Evolutionary conservation across 2,113 vertebrate species (phyloP).

Genomic region (Bolborhynchus lineola): DNA sequence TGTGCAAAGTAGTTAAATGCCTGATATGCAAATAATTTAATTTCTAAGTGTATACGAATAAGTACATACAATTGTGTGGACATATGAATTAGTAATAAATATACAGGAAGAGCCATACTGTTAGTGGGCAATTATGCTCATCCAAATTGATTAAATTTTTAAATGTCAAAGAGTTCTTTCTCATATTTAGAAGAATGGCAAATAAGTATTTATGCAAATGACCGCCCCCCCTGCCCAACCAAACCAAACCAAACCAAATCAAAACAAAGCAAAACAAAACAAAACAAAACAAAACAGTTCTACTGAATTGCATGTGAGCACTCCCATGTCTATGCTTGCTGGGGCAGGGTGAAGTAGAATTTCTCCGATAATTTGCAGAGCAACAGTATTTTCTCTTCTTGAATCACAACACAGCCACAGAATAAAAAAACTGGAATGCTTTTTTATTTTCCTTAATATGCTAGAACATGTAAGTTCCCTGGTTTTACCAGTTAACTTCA

Average conservation of each 20-base stretch:
- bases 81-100: not conserved
- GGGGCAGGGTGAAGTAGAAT: not conserved
- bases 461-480: not conserved
- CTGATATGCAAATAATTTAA: not conserved
- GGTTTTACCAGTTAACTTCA: not conserved
- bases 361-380: not conserved
- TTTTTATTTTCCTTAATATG: not conserved
- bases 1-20: not conserved
- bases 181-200: not conserved
- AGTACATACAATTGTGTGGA: not conserved
- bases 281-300: not conserved
- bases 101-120: not conserved
- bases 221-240: rapidly evolving
- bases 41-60: not conserved
- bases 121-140: not conserved
- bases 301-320: not conserved
- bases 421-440: not conserved
- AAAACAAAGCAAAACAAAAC: too few species aligned
- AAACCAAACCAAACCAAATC: too few species aligned
- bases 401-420: not conserved
- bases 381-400: not conserved
- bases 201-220: not conserved
- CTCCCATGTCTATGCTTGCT: not conserved
- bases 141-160: not conserved
- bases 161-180: not conserved